These are phyloP conservation scores for Tetrao urogallus DNA, from an alignment of 2,113 vertebrate genomes.

Conservation along the genomic window DNA sequence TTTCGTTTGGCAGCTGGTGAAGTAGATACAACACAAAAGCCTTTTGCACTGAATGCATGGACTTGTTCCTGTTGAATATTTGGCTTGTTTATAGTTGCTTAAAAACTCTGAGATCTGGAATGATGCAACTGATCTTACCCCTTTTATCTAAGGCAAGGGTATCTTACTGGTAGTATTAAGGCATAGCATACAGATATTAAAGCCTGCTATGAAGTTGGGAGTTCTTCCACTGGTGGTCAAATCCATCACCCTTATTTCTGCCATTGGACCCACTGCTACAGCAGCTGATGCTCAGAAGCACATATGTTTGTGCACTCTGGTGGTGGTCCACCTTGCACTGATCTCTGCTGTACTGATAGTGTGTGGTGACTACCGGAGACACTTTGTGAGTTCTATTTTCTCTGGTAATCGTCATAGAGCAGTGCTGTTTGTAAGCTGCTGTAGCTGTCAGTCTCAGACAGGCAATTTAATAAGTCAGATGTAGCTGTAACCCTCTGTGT, in stretches of 20 bases:
- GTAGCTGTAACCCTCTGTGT: background rate
- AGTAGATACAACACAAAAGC: background rate
- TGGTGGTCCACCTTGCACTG: background rate
- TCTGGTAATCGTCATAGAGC: background rate
- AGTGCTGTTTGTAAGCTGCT: background rate
- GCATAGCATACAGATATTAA: background rate
- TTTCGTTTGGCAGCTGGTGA: background rate
- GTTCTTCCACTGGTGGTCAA: background rate
- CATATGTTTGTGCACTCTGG: accelerated
- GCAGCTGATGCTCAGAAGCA: background rate
- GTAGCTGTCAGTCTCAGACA: background rate
- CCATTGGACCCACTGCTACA: background rate
- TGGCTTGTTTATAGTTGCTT: background rate
- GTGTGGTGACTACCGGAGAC: background rate
- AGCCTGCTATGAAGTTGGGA: background rate
- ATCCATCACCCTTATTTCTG: background rate
- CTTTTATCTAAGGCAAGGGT: background rate
- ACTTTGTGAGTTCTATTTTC: background rate
- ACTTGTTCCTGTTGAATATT: background rate
- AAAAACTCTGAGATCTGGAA: background rate
- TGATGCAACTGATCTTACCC: background rate
- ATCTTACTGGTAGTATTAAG: background rate
- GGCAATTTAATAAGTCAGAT: background rate
- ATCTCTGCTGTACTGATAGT: background rate
- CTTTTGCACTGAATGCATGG: background rate